Base-by-base conservation (phyloP, 2,797 vertebrate species). In the Ceryle rudis region DNA sequence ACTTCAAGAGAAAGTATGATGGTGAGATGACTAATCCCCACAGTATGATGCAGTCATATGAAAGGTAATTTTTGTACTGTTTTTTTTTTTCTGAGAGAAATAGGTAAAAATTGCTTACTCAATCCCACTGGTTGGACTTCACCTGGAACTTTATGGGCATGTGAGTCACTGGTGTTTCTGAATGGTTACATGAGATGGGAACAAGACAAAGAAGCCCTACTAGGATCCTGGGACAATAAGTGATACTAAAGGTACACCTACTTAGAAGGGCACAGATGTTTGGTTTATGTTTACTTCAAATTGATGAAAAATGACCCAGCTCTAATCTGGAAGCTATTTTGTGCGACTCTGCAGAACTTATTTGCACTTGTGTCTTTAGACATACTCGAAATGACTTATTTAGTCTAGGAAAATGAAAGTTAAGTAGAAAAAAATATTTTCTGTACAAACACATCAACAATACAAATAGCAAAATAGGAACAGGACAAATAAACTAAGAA, bases 121-220 rank as follows among this genome's bases (percentile, higher is more conserved):
- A 0, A 7, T 44, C 8, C 3, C 14, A 19, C 16, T 73, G 6
- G 6, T 74, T 74, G 35, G 10, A 37, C 26, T 81, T 64, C 20
- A 35, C 5, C 4, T 57, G 35, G 14, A 64, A 26, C 23, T 60
- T 6, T 29, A 33, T 14, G 35, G 18, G 20, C 16, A 44, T 13
- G 14, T 84, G 33, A 35, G 8, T 29, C 0, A 0, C 5, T 58
- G 5, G 4, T 37, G 12, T 58, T 74, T 31, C 25, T 33, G 37
- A 42, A 52, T 11, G 16, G 2, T 77, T 91, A 5, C 13, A 19
- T 31, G 10, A 55, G 19, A 71, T 39, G 6, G 22, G 23, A 61
- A 29, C 8, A 69, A 47, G 20, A 46, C 49, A 69, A 61, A 42
- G 6, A 44, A 83, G 6, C 3, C 41, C 20, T 64, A 8, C 22